A percentile compares a stretch with the other conserved stretches of the same genome.
phyloP scores from a whole-genome alignment of 1,140 invertebrate species.

The Sitophilus oryzae region DNA sequence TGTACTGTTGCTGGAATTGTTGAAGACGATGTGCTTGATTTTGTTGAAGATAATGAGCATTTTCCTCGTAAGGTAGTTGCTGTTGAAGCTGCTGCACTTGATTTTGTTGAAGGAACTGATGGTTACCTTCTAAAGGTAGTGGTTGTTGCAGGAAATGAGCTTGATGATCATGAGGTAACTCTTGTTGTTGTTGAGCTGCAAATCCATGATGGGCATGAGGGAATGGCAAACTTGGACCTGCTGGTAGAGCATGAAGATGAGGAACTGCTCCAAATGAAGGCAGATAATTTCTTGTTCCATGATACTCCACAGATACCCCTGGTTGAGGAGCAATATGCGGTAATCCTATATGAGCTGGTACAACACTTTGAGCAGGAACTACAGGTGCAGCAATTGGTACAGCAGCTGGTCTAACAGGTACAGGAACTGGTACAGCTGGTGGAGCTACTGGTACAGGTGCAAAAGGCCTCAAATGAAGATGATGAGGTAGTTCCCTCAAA shows the following conservation, averaged over 20 bases:
- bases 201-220: constrained; percentile 8
- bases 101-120: neutral
- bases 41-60: constrained; percentile 3
- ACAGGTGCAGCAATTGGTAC: neutral
- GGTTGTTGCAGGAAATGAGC: constrained; percentile 9
- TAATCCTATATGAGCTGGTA: constrained; percentile 11
- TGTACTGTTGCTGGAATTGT: constrained; percentile 21
- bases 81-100: constrained; percentile 8
- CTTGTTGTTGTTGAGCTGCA: constrained; percentile 11
- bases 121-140: constrained; percentile 6
- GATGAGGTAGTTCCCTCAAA: constrained; percentile 20
- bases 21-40: constrained; percentile 9
- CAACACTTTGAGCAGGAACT: neutral
- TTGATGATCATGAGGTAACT: constrained; percentile 16
- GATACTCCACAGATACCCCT: constrained; percentile 21
- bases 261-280: neutral
- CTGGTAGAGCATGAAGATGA: constrained; percentile 2
- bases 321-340: constrained; percentile 12
- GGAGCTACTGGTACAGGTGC: neutral
- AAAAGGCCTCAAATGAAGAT: constrained; percentile 8
- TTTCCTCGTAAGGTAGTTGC: constrained; percentile 3
- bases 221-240: constrained; percentile 1
- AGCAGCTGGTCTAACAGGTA: constrained; percentile 1
- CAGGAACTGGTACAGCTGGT: constrained; percentile 6
- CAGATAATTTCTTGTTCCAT: constrained; percentile 23